These are phyloP conservation scores for Gnathochromis pfefferi DNA, from an alignment of 2,113 vertebrate genomes.

Conservation along the genomic window DNA sequence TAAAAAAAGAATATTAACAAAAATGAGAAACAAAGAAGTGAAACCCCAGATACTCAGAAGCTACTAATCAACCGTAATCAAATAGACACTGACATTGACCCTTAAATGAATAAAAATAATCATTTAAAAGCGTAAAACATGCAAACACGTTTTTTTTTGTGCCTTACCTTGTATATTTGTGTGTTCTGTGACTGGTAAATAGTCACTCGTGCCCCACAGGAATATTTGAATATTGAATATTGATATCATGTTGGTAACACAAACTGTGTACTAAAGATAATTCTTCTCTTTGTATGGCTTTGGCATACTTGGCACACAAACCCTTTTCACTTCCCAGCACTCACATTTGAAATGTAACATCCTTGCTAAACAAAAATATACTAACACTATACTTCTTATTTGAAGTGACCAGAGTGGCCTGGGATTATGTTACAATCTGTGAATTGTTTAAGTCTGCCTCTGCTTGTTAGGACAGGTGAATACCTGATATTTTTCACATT, in stretches of 20 bases:
- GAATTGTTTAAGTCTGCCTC: background rate
- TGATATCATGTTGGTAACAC: background rate
- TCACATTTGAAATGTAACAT: background rate
- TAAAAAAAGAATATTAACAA: background rate
- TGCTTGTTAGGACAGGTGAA: background rate
- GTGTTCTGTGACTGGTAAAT: fast-evolving
- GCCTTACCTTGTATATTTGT: background rate
- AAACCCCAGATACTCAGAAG: background rate
- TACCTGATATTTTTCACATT: background rate
- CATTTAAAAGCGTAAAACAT: background rate
- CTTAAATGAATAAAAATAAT: background rate
- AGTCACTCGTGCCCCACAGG: background rate
- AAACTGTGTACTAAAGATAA: background rate
- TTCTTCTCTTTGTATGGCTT: background rate
- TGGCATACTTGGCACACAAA: background rate
- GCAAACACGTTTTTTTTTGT: background rate
- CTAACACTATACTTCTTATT: background rate
- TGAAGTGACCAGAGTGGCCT: background rate
- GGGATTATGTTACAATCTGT: background rate
- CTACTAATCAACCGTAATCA: background rate
- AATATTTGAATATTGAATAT: background rate
- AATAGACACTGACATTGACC: background rate
- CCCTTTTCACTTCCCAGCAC: background rate
- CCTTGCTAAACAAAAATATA: fast-evolving
- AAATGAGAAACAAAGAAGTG: background rate